Base-by-base conservation (phyloP, 1,140 invertebrate species). In the Sipha flava region DNA sequence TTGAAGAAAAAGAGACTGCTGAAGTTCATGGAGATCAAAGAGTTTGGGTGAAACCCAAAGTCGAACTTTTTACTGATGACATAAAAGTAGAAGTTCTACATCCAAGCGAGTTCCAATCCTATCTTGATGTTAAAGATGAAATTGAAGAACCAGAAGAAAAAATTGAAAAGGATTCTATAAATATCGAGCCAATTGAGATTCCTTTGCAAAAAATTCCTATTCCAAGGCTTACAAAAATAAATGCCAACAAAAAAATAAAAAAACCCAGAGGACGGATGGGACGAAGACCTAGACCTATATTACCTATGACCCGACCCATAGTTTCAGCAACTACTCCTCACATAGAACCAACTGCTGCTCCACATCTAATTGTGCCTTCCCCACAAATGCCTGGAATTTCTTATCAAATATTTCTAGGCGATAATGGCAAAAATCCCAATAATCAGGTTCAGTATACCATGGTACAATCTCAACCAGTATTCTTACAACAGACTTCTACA, bases 251-350 rank as follows among this genome's bases (percentile, higher is more conserved):
- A 77, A 40, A 45, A 47, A 23, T 47, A 6, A 43, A 43, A 47
- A 66, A 66, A 6, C 40, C 40, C 14, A 57, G 18, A 43, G 49
- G 21, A 26, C 52, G n/a, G n/a, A 29, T 45, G 16, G 43, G 66
- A 21, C 66, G 73, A 26, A 77, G 23, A 75, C 72, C 72, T 40
- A 77, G 73, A 77, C 29, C 73, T 26, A 77, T 77, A 59, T 59
- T 77, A 40, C 73, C 73, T 1, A 77, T 77, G 73, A 40, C 29
- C 5, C 31, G 14, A 7, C 16, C 49, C 0, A 43, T 57, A 59
- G 21, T 21, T 40, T 16, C 52, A n/a, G 21, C 34, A 26, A 57
- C n/a, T 23, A 40, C 21, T 23, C n/a, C 73, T 29, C 47, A 59
- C 9, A 23, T 77, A 18, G 73, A 59, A 18, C 73, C 57, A 23